Percentiles rank a stretch among this genome's conserved stretches.
These are phyloP conservation scores for Nephila pilipes DNA, from an alignment of 1,140 invertebrate genomes.

Conservation along the genomic window DNA sequence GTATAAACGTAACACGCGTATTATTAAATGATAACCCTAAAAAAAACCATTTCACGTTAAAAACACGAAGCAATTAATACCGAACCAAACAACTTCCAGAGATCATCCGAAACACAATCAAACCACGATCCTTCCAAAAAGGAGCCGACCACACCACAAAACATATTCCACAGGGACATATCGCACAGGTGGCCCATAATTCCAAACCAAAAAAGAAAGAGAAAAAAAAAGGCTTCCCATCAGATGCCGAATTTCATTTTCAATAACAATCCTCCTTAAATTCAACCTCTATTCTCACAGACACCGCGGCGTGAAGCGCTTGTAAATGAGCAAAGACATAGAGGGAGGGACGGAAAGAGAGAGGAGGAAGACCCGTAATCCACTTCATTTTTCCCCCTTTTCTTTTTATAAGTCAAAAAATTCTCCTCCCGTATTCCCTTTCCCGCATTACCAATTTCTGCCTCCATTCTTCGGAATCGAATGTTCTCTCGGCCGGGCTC, in stretches of 20 bases:
- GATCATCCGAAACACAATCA: too few species aligned
- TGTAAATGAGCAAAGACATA: constrained; percentile 27
- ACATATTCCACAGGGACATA: background rate
- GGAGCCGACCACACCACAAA: background rate
- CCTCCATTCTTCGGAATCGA: constrained; percentile 65
- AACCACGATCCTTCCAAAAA: background rate
- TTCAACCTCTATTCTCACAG: background rate
- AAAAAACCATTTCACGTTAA: too few species aligned
- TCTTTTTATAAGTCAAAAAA: constrained; percentile 41
- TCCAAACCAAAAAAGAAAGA: constrained; percentile 11
- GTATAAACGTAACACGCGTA: too few species aligned
- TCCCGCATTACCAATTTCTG: constrained; percentile 17
- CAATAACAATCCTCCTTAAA: constrained; percentile 50
- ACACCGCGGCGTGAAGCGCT: background rate
- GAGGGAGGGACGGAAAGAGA: background rate
- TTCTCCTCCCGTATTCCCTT: background rate
- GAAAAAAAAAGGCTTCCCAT: constrained; percentile 6
- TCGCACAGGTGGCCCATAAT: constrained; percentile 54
- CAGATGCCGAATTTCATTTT: constrained; percentile 28
- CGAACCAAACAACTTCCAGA: too few species aligned
- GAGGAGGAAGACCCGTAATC: constrained; percentile 18
- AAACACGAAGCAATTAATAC: too few species aligned
- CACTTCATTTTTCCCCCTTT: background rate
- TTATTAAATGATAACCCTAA: too few species aligned
- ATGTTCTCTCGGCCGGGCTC: constrained; percentile 31